Evolutionary conservation across 2,888 invertebrate genomes (phyloP), one percentile per base, ranked within the genome.

Genomic region (Eupelmus urozonus): DNA sequence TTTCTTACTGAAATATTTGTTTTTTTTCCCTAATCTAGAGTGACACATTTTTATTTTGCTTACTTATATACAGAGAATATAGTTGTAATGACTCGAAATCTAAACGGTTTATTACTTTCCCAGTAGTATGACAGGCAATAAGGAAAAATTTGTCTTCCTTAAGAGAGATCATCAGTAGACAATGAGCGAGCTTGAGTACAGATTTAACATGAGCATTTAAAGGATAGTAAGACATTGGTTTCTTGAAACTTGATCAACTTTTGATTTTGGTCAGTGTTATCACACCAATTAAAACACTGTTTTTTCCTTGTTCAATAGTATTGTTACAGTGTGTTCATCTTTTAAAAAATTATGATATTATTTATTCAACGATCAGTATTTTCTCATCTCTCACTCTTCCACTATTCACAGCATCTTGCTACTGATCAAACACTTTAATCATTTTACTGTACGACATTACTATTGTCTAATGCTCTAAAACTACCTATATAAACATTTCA

Each of bases 401-500:
- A 65, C 49, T 71, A 80, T 77, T 77, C 74, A 34, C 69, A 76
- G 51, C 59, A 63, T 65, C 45, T 74, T 29, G 40, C 59, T 76
- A 62, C 18, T 71, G 45, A 67, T 53, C 29, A 76, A 76, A 76
- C 29, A 63, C 67, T 63, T 72, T 62, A 65, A 51, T 74, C 18
- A 60, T 65, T 76, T 70, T 60, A 65, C 29, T 73, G 3, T 62
- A 71, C 20, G 71, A 71, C 65, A 79, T 66, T 69, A 55, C 80
- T 80, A 80, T 80, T 77, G 77, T 80, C 76, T 80, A 80, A 76
- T 62, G 20, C 16, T 60, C 74, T 80, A 77, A 74, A 65, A 70
- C 83, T 82, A 84, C 70, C 81, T 83, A 83, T 80, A 81, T 82
- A 80, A 86, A 86, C 82, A 81, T 82, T 80, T 74, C 69, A 69